Base-by-base conservation (phyloP, 1,140 invertebrate genomes). In the Ips nitidus region DNA sequence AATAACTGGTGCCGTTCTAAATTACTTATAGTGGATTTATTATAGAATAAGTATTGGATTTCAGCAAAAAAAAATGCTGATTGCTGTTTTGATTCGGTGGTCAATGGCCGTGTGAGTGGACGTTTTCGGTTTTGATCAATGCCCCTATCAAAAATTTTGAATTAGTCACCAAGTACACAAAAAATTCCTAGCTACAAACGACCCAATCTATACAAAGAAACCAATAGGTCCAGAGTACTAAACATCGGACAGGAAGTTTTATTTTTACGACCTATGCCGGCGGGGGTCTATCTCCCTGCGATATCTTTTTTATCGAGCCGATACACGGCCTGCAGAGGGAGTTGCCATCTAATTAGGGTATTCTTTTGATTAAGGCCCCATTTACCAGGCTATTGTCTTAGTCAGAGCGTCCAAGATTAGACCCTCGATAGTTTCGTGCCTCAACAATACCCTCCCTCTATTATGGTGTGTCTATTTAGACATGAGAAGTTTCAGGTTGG, bases 291-390 rank as follows among this genome's bases (percentile, higher is more conserved):
- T 61, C 67, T 71, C 60, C 62, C 69, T 59, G 58, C 69, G 62
- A 71, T 71, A 71, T 71, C 69, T 71, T 71, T 71, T 71, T 71
- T 71, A 71, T 71, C 69, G 69, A 66, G 69, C 57, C 69, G 69
- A 71, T 71, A 71, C 69, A 71, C 69, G 62, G 69, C 62, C 69
- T 66, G 56, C 45, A 40, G 8, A 42, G 69, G 69, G 69, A 71
- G 69, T 71, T 71, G 69, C 69, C 69, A 71, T 71, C 69, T 71
- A 71, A 71, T 71, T 71, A 71, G 69, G 69, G 66, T 71, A 71
- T 71, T 71, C 69, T 60, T 71, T 71, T 71, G 69, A 71, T 71
- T 71, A 71, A 66, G 63, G 62, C 69, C 67, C 69, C 45, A 59
- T 71, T 71, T 53, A 42, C 42, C 2, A 37, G 41, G 45, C 22